Evolutionary conservation across 2,113 vertebrate genomes (phyloP), one percentile per base, ranked within the genome.

Genomic region (Lucifuga dentata): DNA sequence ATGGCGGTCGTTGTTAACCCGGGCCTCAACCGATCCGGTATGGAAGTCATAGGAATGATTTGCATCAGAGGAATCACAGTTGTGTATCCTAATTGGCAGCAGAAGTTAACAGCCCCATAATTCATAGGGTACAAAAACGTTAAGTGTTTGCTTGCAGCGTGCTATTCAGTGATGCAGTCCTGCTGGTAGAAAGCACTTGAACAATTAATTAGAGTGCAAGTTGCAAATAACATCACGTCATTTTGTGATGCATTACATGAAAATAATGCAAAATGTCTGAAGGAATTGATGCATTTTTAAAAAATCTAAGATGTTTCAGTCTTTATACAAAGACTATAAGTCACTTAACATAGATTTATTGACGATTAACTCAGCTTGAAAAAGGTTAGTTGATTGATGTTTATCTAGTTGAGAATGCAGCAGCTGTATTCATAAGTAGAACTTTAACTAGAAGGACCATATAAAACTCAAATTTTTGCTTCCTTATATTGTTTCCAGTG

Each of bases 401-500:
- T 43, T 5, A 53, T 33, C 43, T 11, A 21, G 15, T 36, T 21
- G 5, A 38, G 5, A 68, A 50, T 52, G 35, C 48, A 57, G n/a
- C 38, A 38, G 15, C 35, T 41, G 15, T 33, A 12, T 21, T 56
- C 46, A 11, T 61, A 46, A 35, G 13, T 50, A 15, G 40, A 21
- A 19, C 21, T 8, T 20, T 20, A 12, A 33, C n/a, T 67, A 19
- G n/a, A 57, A 16, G 13, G 12, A 36, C 24, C 8, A 2, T 32
- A 20, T 36, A 53, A 38, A 32, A 64, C 24, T 15, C 20, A 6
- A 7, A 9, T 36, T 32, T 72, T 26, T 59, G 7, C 57, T 36
- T 57, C 19, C 36, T 53, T 23, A 53, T 5, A 39, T 8, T 46
- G 53, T 48, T 50, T 51, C 5, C 19, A 44, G 39, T 36, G 55